Conservation (phyloP, 2,888 invertebrate species). For the Carcina quercana region DNA sequence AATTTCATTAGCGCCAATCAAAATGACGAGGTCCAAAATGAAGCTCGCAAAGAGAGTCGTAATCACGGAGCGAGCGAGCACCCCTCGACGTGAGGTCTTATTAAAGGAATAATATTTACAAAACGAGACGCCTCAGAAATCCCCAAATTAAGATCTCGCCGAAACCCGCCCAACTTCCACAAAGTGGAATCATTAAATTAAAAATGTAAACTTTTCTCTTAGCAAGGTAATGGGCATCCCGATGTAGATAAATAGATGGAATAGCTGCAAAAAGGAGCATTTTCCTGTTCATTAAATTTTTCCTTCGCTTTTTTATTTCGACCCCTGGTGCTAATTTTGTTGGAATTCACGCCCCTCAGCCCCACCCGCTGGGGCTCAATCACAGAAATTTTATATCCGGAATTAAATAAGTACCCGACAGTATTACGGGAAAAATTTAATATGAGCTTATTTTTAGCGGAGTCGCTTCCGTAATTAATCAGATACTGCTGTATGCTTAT, state of each 20-base stretch:
- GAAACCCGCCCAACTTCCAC: slow-evolving; percentile 75
- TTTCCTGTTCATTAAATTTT: slow-evolving; percentile 77
- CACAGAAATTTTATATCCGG: slow-evolving; percentile 76
- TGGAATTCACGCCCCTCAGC: slow-evolving; percentile 75
- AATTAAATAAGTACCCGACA: slow-evolving; percentile 73
- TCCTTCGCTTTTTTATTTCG: slow-evolving; percentile 75
- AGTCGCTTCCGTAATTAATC: slow-evolving; percentile 58
- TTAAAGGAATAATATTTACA: slow-evolving; percentile 76
- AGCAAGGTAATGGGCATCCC: slow-evolving; percentile 76
- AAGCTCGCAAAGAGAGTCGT: slow-evolving; percentile 71
- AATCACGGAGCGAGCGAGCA: slow-evolving; percentile 69
- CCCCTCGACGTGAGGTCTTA: slow-evolving; percentile 74
- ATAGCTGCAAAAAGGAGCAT: slow-evolving; percentile 75
- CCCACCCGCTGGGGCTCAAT: slow-evolving; percentile 72
- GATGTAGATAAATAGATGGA: slow-evolving; percentile 75
- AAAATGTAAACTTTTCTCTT: slow-evolving; percentile 77
- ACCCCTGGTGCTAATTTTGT: slow-evolving; percentile 76
- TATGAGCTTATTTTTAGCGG: slow-evolving; percentile 61
- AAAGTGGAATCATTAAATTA: slow-evolving; percentile 77
- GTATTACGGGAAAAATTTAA: slow-evolving; percentile 67
- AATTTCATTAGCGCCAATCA: slow-evolving; percentile 76
- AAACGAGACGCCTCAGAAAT: slow-evolving; percentile 75
- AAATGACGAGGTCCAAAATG: slow-evolving; percentile 74
- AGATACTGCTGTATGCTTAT: slow-evolving; percentile 30
- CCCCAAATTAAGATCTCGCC: slow-evolving; percentile 75